Evolutionary conservation across 2,113 vertebrate genomes (phyloP), one percentile per base, ranked within the genome.

Genomic region (Amazona vittata): DNA sequence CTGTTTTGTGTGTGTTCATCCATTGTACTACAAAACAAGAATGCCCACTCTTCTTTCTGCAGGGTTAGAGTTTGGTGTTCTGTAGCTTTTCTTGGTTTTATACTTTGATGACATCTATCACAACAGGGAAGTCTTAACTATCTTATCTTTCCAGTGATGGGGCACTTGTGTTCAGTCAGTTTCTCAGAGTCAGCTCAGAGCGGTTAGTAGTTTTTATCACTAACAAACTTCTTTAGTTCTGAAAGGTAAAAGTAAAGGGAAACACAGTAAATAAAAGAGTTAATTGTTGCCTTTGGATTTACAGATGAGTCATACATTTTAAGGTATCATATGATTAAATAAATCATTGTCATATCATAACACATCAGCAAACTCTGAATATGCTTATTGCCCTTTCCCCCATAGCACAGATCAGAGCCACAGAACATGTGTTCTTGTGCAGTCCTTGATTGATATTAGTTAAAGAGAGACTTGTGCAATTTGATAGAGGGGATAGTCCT

Each of bases 381-480:
- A 11, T 21, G n/a, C 20, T 9, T 24, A 13, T 63, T 0, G 0
- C 49, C 18, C 33, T 70, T 70, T 15, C 18, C 39, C 15, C 11
- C 5, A 2, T 3, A 39, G 52, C 24, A 39, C 41, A 83, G 29
- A 37, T 33, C 28, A 37, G 31, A 94, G 43, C 21, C 60, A 39
- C 37, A 69, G 33, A 69, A 75, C 43, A 12, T 1, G 0, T 31
- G 9, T 26, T 65, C n/a, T n/a, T 62, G 13, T 60, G 28, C 26
- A 24, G 44, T n/a, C 39, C 28, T 75, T 37, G 43, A 47, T 1
- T 33, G 35, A 10, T 67, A 35, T 12, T 53, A 43, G 10, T 68
- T 79, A 37, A 37, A 62, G 62, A 65, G 31, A 86, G 25, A 62
- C 8, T 41, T 71, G 21, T 76, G 75, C 35, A 47, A 15, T 70